Base-by-base conservation (phyloP, 2,113 vertebrate species). In the Mesembrinibis cayennensis region DNA sequence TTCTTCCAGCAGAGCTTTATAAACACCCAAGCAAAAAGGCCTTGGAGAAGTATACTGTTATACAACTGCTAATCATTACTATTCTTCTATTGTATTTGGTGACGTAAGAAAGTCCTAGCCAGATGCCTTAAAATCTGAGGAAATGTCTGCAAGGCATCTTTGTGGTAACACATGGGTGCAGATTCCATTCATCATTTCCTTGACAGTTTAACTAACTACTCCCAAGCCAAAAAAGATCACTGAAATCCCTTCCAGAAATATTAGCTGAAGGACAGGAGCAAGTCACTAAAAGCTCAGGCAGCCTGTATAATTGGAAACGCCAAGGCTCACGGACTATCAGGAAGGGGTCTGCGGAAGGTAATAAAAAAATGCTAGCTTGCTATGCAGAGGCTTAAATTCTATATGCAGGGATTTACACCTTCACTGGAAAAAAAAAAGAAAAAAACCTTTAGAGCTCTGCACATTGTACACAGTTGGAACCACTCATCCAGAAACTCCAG, bases 81-180 rank as follows among this genome's bases (percentile, higher is more conserved):
- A 95, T 94, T 91, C 94, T 87, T 95, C 91, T 94, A 71, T 96
- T 97, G 95, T 97, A 74, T 95, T 89, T 85, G 81, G 52, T 95
- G 93, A 96, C 22, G 47, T 95, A 81, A 95, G 87, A 86, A 79
- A 96, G 91, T 47, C 79, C 56, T 32, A 90, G 66, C 87, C 89
- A 93, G 95, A 97, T 95, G 82, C 93, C 88, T 92, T 88, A 73
- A 96, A 95, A 94, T 95, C 84, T 91, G 82, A 97, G 95, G 82
- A 97, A 95, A 96, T 93, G 85, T 95, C 93, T 95, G 96, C 87
- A 89, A 94, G 95, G 82, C 97, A 93, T 96, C 95, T 95, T 95
- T 92, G 91, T 87, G 79, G 79, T 95, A 97, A 95, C 92, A 97
- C 87, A 89, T 88, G 93, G 86, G 56, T 88, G 61, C 85, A 87